Percentiles rank a stretch among this genome's conserved stretches.
These are phyloP conservation scores for Calcarius ornatus DNA, from an alignment of 2,113 vertebrate species.

Conservation along the genomic window DNA sequence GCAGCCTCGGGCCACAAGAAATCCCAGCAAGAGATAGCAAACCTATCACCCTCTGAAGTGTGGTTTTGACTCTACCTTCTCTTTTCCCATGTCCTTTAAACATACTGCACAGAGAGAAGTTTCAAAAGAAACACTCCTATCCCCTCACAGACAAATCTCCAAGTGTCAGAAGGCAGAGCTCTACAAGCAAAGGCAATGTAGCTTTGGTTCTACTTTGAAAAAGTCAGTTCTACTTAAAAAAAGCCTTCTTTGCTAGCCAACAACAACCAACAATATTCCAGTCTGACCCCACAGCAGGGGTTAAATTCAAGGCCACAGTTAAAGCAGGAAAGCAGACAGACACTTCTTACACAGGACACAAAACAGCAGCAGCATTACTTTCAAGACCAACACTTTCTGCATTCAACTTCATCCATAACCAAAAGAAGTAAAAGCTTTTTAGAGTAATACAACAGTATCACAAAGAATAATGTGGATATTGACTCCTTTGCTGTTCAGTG, in stretches of 20 bases:
- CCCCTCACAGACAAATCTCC: background rate
- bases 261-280: background rate
- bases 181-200: background rate
- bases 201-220: background rate
- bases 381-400: background rate
- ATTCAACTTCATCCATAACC: background rate
- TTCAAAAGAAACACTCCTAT: background rate
- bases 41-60: background rate
- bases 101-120: background rate
- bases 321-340: background rate
- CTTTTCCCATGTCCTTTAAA: background rate
- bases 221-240: background rate
- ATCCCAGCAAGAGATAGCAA: background rate
- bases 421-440: background rate
- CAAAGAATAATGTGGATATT: background rate
- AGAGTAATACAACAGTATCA: background rate
- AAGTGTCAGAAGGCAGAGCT: background rate
- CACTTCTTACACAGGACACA: background rate
- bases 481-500: background rate
- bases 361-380: background rate
- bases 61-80: background rate
- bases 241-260: background rate
- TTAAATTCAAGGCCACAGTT: background rate
- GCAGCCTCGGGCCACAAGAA: background rate
- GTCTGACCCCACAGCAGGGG: background rate